These are phyloP conservation scores for Mungos mungo DNA, from an alignment of 2,113 vertebrate species.

Conservation along the genomic window DNA sequence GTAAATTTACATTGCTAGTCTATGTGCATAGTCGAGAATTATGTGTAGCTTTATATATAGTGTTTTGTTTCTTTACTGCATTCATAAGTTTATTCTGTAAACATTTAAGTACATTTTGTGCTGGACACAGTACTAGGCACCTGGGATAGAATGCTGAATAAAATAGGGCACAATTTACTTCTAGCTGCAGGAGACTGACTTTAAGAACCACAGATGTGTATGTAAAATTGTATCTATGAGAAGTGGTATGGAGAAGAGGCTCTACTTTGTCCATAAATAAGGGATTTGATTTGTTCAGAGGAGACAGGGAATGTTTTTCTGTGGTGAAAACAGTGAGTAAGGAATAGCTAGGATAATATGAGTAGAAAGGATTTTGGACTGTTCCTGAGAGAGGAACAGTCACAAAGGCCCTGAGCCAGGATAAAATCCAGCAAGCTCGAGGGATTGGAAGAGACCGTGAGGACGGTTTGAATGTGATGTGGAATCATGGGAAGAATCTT, in stretches of 20 bases:
- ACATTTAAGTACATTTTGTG: background rate
- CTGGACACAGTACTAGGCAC: background rate
- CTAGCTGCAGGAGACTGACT: background rate
- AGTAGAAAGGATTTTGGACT: background rate
- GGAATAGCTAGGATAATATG: too few species aligned
- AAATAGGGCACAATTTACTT: background rate
- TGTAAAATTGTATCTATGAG: background rate
- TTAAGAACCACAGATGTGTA: background rate
- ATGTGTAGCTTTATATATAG: background rate
- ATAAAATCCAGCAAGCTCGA: background rate
- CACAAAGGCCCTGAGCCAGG: background rate
- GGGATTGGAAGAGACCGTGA: background rate
- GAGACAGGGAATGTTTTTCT: background rate
- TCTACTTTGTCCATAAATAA: background rate
- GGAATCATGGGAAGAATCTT: background rate
- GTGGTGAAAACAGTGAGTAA: background rate
- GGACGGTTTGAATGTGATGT: background rate
- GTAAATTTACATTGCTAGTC: background rate
- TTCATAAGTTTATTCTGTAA: background rate
- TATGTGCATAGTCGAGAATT: background rate
- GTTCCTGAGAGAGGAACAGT: background rate
- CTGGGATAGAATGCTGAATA: background rate
- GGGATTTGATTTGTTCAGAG: background rate
- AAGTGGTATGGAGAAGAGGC: background rate
- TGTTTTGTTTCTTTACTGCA: background rate